A percentile compares a stretch with the other conserved stretches of the same genome.
Evolutionary conservation across 2,113 vertebrate species (phyloP).

Genomic region (Dermatemys mawii): DNA sequence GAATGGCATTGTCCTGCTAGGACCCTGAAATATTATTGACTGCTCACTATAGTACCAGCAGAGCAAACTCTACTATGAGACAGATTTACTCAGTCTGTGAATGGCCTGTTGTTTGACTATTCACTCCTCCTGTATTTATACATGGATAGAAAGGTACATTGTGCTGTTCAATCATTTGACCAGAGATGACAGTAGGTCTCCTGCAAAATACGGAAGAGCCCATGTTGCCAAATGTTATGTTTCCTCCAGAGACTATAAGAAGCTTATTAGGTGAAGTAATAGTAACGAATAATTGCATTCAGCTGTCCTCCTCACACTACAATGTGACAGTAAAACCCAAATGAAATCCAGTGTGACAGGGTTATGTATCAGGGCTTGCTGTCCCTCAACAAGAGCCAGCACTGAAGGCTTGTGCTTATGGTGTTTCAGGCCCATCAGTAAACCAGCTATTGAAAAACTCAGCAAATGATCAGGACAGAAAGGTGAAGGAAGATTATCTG

Average conservation of each 20-base stretch:
- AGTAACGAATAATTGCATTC: constrained; percentile 49
- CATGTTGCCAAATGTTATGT: constrained; percentile 20
- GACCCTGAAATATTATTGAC: not conserved
- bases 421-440: not conserved
- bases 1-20: not conserved
- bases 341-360: constrained; percentile 31
- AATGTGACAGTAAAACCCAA: constrained; percentile 25
- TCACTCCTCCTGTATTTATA: constrained; percentile 13
- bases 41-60: not conserved
- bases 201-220: not conserved
- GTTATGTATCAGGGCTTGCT: too few relatives aligned
- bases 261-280: constrained; percentile 60
- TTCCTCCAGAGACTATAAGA: constrained; percentile 55
- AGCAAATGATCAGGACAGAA: not conserved
- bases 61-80: not conserved
- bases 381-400: not conserved
- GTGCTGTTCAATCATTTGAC: constrained; percentile 10
- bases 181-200: constrained; percentile 36
- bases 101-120: not conserved
- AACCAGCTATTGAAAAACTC: not conserved
- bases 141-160: not conserved
- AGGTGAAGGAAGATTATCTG: not conserved
- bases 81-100: not conserved
- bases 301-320: constrained; percentile 10
- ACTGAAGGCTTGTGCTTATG: not conserved